Base-by-base conservation (phyloP, 2,113 vertebrate species). In the Tragelaphus buxtoni region DNA sequence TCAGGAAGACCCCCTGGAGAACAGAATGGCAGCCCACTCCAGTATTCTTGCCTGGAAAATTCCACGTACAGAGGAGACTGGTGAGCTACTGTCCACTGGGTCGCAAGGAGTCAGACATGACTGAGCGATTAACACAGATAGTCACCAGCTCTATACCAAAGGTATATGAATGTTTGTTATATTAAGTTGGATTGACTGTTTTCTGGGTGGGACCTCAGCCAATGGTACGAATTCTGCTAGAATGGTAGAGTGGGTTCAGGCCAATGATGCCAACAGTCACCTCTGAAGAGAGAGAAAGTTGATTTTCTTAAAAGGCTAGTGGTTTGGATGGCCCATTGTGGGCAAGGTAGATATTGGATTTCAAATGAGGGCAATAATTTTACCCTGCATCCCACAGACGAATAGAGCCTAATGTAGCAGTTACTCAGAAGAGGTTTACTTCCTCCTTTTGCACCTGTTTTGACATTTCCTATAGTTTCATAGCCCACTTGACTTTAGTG, bases 81-180 rank as follows among this genome's bases (percentile, higher is more conserved):
- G 65, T 39, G n/a, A 35, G 65, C 32, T 65, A 65, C 63, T 20
- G 63, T 9, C 17, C 17, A 65, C 18, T 9, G 65, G n/a, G 18
- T 69, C 2, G 4, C 65, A 69, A 35, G n/a, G n/a, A 39, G n/a
- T 69, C 18, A 10, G 65, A 39, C n/a, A 11, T 11, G 65, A 22
- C n/a, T 39, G 65, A 69, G 65, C 0, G 4, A 22, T n/a, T 69
- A 69, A 39, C 65, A 22, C 32, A 5, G 4, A 35, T 22, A 39
- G 58, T 56, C 30, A 8, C 53, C 69, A 55, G 32, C 42, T 60
- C 3, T 61, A 51, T 9, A 45, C 17, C 32, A 35, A 90, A 80
- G 53, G n/a, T 7, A 24, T 0, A 11, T 2, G 51, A 7, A 3
- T 30, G 28, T 17, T 35, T 9, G 5, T 28, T 42, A 17, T 26